phyloP scores from a whole-genome alignment of 2,888 invertebrate genomes.

The Cryptocephalus primarius region DNA sequence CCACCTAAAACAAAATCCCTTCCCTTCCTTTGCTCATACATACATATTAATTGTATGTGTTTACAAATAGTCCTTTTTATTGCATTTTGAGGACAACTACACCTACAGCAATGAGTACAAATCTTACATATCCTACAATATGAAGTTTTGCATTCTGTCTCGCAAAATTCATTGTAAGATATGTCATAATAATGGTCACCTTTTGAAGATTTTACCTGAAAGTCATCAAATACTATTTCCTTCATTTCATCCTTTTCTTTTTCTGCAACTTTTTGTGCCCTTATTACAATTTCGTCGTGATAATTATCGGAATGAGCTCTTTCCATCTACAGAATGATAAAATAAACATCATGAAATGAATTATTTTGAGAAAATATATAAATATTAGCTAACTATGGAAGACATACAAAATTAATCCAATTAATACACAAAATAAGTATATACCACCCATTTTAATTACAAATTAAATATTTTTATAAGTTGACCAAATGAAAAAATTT shows the following conservation, averaged over 20 bases:
- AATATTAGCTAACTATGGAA: too few relatives aligned
- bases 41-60: slow-evolving; percentile 4
- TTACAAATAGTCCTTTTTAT: slow-evolving; percentile 9
- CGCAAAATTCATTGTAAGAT: slow-evolving; percentile 8
- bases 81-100: slow-evolving; percentile 8
- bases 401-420: too few relatives aligned
- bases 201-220: slow-evolving; percentile 10
- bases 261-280: slow-evolving; percentile 7
- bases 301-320: slow-evolving; percentile 2
- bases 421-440: too few relatives aligned
- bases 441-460: too few relatives aligned
- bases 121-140: too few relatives aligned
- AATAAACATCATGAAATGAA: not conserved
- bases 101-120: slow-evolving; percentile 10
- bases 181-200: slow-evolving; percentile 2
- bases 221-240: slow-evolving; percentile 7
- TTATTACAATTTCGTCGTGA: slow-evolving; percentile 6
- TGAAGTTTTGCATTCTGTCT: slow-evolving; percentile 9
- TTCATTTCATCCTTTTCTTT: slow-evolving; percentile 1
- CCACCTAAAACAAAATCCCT: slow-evolving; percentile 4
- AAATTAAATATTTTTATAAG: too few relatives aligned
- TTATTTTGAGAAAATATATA: too few relatives aligned
- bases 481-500: too few relatives aligned
- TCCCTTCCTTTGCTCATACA: slow-evolving; percentile 3
- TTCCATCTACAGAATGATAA: slow-evolving; percentile 2